Base-by-base conservation (phyloP, 37 sponge, comb jelly and placozoan genomes). In the Haliclona indistincta region DNA sequence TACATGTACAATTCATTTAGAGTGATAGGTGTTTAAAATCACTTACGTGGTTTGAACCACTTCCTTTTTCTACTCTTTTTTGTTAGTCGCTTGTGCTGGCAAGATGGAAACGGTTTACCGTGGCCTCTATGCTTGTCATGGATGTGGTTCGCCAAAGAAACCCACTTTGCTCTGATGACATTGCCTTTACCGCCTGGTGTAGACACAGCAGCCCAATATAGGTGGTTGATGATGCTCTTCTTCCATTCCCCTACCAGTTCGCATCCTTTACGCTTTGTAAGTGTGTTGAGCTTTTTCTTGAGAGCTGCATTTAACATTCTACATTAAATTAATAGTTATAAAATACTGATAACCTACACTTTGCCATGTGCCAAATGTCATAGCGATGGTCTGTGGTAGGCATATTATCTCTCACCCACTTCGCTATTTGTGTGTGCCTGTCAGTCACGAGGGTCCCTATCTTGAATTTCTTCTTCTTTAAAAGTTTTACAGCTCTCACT, bases 131-230 rank as follows among this genome's bases (percentile, higher is more conserved):
- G 78, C 2, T 55, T 55, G 67, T 87, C 60, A 56, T 87, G 88
- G 19, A 87, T 51, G 55, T 87, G 87, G 69, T 86, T 78, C 19
- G 67, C 73, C 6, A 86, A n/a, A 0, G 87, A 79, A 15, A 86
- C 19, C 87, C 80, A 86, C 49, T 86, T 86, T 11, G 76, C 87
- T 23, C 43, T 22, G 3, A 84, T 70, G 15, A 39, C 2, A 38
- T 76, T 70, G 3, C 53, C 54, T 45, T 70, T 38, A 19, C 67
- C 78, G 76, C 33, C 33, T 3, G 85, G 68, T 56, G 80, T 73
- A 11, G 87, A 86, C 7, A 41, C 64, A 11, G 61, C 80, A 84
- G 78, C 72, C 87, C 87, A 86, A 63, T 86, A 86, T 3, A 86
- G 34, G 38, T 86, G 87, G 43, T 82, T 73, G 23, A 82, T 63